phyloP scores from a whole-genome alignment of 2,888 invertebrate genomes.

The Eulithis testata region DNA sequence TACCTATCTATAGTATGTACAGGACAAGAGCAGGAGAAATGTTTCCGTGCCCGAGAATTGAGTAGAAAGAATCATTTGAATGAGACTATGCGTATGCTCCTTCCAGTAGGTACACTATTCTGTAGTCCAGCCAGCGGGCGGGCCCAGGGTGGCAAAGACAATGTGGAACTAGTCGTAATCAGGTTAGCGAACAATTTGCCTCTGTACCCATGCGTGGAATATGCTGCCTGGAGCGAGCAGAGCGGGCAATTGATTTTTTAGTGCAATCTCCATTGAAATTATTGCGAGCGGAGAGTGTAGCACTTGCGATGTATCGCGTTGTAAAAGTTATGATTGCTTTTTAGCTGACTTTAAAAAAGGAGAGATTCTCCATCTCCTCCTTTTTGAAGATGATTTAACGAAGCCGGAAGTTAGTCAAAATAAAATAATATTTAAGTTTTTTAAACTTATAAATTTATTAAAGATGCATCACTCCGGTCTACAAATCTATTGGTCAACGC shows the following conservation, averaged over 20 bases:
- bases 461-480: too few species aligned
- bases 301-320: constrained; percentile 5
- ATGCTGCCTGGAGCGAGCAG: constrained; percentile 52
- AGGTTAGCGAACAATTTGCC: constrained; percentile 93
- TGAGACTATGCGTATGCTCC: not conserved
- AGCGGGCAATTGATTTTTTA: constrained; percentile 48
- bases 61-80: not conserved
- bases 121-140: constrained; percentile 41
- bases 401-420: too few species aligned
- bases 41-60: too few species aligned
- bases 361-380: too few species aligned
- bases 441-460: too few species aligned
- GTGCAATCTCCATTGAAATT: constrained; percentile 36
- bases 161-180: constrained; percentile 87
- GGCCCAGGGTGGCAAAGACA: constrained; percentile 68
- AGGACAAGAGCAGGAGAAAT: too few species aligned
- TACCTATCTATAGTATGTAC: too few species aligned
- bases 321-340: constrained; percentile 31
- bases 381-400: too few species aligned
- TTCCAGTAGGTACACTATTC: constrained; percentile 37
- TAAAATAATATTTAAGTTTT: too few species aligned
- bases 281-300: constrained; percentile 39
- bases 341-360: not conserved
- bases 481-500: too few species aligned
- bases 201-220: constrained; percentile 88